These are phyloP conservation scores for Montipora efflorescens DNA, from an alignment of 64 coral and sea anemone genomes.

Conservation along the genomic window DNA sequence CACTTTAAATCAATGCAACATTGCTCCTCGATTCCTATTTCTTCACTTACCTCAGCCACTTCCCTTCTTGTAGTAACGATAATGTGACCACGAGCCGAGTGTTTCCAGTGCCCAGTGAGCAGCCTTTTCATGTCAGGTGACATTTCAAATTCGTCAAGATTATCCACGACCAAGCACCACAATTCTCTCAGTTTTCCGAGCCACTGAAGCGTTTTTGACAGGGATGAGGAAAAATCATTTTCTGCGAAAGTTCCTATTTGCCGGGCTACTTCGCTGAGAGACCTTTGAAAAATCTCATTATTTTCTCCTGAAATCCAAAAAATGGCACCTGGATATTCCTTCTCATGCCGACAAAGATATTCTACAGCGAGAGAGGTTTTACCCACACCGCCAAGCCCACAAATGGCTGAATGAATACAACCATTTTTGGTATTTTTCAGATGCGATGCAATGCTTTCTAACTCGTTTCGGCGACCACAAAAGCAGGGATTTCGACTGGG, in stretches of 20 bases:
- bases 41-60: conserved; percentile 38
- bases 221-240: conserved; percentile 30
- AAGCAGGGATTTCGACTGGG: conserved; percentile 75
- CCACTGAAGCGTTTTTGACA: conserved; percentile 59
- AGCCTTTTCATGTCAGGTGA: conserved; percentile 59
- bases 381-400: conserved; percentile 82
- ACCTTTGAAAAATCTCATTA: conserved; percentile 47
- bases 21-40: conserved; percentile 46
- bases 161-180: conserved; percentile 81
- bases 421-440: background rate
- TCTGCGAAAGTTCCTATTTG: conserved; percentile 60
- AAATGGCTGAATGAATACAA: conserved; percentile 49
- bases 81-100: conserved; percentile 50
- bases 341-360: conserved; percentile 56
- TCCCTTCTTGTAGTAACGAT: conserved; percentile 77
- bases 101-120: conserved; percentile 66
- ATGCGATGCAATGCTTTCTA: conserved; percentile 28
- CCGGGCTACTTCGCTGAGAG: conserved; percentile 64
- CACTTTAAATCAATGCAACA: conserved; percentile 67
- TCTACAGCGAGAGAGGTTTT: conserved; percentile 88
- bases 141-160: conserved; percentile 74
- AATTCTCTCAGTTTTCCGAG: conserved; percentile 19
- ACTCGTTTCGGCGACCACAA: conserved; percentile 69
- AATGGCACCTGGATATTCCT: conserved; percentile 54
- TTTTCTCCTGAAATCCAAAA: conserved; percentile 80